Percentiles rank a stretch among this genome's conserved stretches.
Conservation (phyloP, 2,113 vertebrate genomes). For the Nothoprocta pentlandii region DNA sequence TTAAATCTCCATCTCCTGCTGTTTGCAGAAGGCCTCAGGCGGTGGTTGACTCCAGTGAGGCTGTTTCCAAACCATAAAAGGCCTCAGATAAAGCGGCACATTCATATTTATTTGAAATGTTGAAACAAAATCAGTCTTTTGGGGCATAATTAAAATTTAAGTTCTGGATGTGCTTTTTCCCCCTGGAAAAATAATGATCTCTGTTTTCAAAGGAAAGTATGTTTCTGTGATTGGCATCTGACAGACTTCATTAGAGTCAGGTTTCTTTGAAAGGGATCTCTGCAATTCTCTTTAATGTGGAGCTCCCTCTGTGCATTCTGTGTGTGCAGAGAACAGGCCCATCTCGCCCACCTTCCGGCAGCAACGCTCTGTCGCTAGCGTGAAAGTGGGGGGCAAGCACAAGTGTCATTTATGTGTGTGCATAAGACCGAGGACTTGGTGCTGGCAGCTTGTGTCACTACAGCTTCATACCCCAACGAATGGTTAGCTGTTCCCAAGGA, state of each 20-base stretch:
- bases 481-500: neutral
- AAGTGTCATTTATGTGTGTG: neutral
- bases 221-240: neutral
- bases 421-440: neutral
- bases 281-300: slow-evolving; percentile 31
- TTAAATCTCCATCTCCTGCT: neutral
- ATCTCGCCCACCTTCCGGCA: neutral
- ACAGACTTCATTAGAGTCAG: neutral
- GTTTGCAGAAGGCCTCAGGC: neutral
- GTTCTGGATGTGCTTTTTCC: neutral
- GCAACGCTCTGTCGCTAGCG: neutral
- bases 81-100: neutral
- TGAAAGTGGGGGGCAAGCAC: neutral
- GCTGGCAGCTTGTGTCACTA: neutral
- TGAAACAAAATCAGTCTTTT: neutral
- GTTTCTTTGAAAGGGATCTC: neutral
- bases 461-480: neutral
- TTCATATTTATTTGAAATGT: neutral
- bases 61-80: neutral
- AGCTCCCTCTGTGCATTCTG: neutral
- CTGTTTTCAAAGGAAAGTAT: slow-evolving; percentile 16
- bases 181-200: slow-evolving; percentile 4
- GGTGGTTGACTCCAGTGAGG: neutral
- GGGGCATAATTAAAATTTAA: slow-evolving; percentile 12
- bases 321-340: neutral